Evolutionary conservation across 2,888 invertebrate species (phyloP).

Genomic region (Chydorus sphaericus): DNA sequence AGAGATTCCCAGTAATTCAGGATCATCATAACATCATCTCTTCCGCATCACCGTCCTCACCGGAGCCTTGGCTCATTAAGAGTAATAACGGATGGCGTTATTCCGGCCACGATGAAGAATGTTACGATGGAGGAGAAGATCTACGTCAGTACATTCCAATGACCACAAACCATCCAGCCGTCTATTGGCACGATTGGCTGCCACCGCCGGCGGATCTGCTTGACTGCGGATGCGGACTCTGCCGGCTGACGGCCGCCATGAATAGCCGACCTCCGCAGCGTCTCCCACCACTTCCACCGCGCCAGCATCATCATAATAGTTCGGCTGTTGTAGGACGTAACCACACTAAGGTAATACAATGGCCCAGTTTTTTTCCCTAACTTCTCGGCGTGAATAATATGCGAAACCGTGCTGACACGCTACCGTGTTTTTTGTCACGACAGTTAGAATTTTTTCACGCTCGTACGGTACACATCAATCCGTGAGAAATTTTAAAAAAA

Average conservation of each 20-base stretch:
- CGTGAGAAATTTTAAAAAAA: too few species aligned
- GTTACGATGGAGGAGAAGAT: not conserved
- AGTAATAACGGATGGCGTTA: not conserved
- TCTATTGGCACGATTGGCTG: constrained; percentile 9
- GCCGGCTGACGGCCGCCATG: constrained; percentile 67
- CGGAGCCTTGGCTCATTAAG: not conserved
- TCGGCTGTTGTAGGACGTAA: too few species aligned
- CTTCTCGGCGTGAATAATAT: too few species aligned
- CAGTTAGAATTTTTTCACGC: too few species aligned
- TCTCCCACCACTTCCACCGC: not conserved
- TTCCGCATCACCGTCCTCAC: not conserved
- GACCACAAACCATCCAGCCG: not conserved
- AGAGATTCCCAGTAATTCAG: not conserved
- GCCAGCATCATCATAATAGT: too few species aligned
- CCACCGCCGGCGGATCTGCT: constrained; percentile 5
- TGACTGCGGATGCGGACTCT: constrained; percentile 41
- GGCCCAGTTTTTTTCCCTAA: too few species aligned
- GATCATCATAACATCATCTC: not conserved
- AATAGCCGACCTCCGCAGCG: not conserved
- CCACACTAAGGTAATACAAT: too few species aligned
- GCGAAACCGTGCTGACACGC: too few species aligned
- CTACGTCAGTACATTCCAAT: not conserved
- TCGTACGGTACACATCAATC: too few species aligned
- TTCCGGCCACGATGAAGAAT: not conserved
- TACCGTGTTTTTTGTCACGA: too few species aligned